Conservation (phyloP, 53 echinoderm and acorn worm species). For the Stichopus horrens region DNA sequence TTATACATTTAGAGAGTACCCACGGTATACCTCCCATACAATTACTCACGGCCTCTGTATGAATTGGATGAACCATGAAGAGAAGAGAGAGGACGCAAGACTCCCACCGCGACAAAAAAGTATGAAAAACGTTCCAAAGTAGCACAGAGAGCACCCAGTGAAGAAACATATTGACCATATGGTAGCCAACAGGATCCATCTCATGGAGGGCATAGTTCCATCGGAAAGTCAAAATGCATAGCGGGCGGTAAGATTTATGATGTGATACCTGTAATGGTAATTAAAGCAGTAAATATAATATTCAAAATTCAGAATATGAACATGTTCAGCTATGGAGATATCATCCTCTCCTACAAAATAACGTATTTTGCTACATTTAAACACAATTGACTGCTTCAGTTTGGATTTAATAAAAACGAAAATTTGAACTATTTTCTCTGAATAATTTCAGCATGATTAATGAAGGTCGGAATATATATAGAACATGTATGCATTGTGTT, state of each 20-base stretch:
- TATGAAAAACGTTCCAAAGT: background rate
- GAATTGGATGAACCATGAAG: conserved; percentile 70
- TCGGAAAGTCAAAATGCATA: conserved; percentile 85
- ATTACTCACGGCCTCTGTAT: conserved; percentile 18
- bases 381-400: too few species aligned
- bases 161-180: conserved; percentile 73
- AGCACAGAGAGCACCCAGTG: conserved; percentile 67
- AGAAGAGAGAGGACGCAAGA: conserved; percentile 40
- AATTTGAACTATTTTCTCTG: too few species aligned
- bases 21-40: background rate
- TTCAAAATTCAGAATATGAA: too few species aligned
- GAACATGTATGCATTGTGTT: too few species aligned
- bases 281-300: too few species aligned
- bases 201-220: conserved; percentile 62
- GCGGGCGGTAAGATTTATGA: conserved; percentile 94
- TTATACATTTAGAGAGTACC: background rate
- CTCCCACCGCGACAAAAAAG: background rate
- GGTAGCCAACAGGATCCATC: conserved; percentile 69
- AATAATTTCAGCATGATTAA: too few species aligned
- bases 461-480: too few species aligned
- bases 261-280: conserved; percentile 57
- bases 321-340: too few species aligned
- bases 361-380: too few species aligned
- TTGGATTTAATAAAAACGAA: too few species aligned
- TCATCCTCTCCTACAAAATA: too few species aligned